Evolutionary conservation across 2,888 invertebrate genomes (phyloP).

Genomic region (Lochmaea crataegi): DNA sequence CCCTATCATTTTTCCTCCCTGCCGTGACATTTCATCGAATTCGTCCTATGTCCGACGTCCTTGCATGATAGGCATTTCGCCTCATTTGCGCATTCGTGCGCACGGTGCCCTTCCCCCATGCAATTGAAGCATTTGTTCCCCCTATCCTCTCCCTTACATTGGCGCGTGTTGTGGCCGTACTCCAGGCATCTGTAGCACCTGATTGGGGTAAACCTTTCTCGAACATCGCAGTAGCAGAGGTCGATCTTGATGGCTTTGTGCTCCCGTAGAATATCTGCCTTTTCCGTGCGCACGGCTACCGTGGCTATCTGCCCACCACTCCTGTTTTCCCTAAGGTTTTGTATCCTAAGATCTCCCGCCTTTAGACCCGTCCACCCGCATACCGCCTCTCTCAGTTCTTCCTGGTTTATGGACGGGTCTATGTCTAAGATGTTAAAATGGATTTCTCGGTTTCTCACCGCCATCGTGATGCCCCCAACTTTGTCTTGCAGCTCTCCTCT

Average conservation of each 20-base stretch:
- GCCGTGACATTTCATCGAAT: neutral
- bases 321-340: neutral
- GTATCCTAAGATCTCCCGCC: neutral
- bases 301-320: neutral
- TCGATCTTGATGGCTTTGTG: neutral
- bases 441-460: neutral
- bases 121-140: neutral
- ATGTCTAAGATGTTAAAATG: neutral
- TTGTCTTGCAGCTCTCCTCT: too few relatives aligned
- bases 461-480: neutral
- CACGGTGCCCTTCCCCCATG: neutral
- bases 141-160: neutral
- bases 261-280: neutral
- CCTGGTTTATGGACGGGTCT: neutral
- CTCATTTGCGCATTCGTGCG: neutral
- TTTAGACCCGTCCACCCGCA: neutral
- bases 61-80: neutral
- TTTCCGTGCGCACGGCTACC: neutral
- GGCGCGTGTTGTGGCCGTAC: neutral
- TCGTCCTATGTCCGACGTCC: neutral
- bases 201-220: neutral
- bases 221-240: neutral
- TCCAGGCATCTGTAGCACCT: neutral
- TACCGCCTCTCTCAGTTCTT: neutral
- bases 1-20: neutral